Evolutionary conservation across 2,797 vertebrate species (phyloP).

Genomic region (Melanotaenia trifasciata): DNA sequence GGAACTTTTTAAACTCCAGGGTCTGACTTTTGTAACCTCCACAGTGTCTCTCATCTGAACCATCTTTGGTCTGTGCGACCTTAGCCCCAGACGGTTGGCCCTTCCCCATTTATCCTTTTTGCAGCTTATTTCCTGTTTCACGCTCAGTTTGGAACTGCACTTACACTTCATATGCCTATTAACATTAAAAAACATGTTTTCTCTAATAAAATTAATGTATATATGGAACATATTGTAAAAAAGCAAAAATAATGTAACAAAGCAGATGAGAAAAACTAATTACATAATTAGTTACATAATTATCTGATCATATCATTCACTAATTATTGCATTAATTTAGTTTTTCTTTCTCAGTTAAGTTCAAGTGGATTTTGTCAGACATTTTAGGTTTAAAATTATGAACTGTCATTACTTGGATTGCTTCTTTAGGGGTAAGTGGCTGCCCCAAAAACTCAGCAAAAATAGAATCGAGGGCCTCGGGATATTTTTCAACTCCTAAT

Average conservation of each 20-base stretch:
- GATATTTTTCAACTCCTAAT: constrained; percentile 7
- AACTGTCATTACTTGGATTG: background rate
- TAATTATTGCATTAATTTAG: constrained; percentile 11
- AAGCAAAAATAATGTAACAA: background rate
- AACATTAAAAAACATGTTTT: constrained; percentile 1
- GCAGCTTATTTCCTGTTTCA: constrained; percentile 12
- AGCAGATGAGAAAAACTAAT: constrained; percentile 2
- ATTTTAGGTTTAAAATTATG: background rate
- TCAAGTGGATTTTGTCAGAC: background rate
- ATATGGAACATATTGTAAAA: background rate
- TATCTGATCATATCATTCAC: constrained; percentile 5
- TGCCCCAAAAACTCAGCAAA: background rate
- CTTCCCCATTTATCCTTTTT: constrained; percentile 34
- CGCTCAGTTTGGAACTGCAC: constrained; percentile 12
- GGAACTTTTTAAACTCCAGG: constrained; percentile 8
- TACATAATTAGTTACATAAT: background rate
- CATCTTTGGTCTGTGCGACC: constrained; percentile 37
- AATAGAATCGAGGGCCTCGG: background rate
- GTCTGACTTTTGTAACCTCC: constrained; percentile 25
- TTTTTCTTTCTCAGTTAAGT: constrained; percentile 6
- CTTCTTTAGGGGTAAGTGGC: background rate
- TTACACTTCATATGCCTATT: background rate
- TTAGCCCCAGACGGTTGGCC: constrained; percentile 7
- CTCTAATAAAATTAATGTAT: constrained; percentile 4
- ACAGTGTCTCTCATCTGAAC: constrained; percentile 21